These are phyloP conservation scores for Micronisus gabar DNA, from an alignment of 2,113 vertebrate species.

Conservation along the genomic window DNA sequence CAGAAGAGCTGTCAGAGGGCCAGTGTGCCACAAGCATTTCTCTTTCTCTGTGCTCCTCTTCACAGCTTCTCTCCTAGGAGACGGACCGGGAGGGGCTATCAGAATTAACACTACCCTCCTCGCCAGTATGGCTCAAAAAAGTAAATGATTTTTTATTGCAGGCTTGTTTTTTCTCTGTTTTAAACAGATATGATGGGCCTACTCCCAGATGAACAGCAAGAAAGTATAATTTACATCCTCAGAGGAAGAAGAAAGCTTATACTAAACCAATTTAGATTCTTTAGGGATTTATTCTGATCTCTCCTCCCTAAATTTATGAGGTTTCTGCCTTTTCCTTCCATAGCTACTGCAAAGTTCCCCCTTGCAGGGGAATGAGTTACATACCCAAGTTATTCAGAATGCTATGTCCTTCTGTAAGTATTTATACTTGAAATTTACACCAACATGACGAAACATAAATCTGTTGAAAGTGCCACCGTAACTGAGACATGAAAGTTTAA, in stretches of 20 bases:
- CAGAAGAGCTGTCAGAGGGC: neutral
- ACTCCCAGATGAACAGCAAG: neutral
- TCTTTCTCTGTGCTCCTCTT: neutral
- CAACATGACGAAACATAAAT: neutral
- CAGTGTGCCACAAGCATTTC: neutral
- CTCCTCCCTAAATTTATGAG: slow-evolving; percentile 36
- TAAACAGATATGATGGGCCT: neutral
- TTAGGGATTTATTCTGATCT: slow-evolving; percentile 28
- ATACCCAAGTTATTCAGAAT: neutral
- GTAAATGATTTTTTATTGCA: neutral
- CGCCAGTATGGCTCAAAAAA: neutral
- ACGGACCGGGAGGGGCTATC: neutral
- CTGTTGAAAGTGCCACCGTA: neutral
- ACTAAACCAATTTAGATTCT: neutral
- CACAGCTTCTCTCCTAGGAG: neutral
- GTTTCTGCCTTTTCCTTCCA: slow-evolving; percentile 32
- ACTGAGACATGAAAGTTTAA: neutral
- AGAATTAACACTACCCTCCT: neutral
- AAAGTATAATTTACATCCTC: neutral
- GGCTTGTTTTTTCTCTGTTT: neutral
- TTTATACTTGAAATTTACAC: neutral
- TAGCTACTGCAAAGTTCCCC: slow-evolving; percentile 28
- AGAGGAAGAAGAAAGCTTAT: neutral
- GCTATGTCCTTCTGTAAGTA: neutral
- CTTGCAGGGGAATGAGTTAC: slow-evolving; percentile 37